Evolutionary conservation across 2,888 invertebrate species (phyloP).

Genomic region (Caenorhabditis macrosperma): DNA sequence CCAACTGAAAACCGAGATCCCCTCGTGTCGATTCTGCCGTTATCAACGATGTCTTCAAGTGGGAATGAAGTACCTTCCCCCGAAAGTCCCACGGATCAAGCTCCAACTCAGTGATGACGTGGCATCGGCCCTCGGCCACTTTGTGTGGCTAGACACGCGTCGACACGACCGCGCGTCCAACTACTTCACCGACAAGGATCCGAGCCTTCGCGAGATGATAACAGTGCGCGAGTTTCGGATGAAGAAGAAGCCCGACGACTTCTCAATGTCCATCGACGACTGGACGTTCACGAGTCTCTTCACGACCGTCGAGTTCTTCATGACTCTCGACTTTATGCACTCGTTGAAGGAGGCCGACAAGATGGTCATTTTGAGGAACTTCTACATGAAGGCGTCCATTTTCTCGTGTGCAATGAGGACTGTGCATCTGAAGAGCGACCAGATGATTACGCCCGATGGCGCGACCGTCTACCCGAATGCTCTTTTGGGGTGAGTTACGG

Average conservation of each 20-base stretch:
- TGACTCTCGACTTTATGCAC: not conserved
- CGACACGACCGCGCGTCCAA: not conserved
- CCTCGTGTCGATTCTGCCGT: slow-evolving; percentile 19
- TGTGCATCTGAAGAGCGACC: not conserved
- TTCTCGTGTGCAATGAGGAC: not conserved
- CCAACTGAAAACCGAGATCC: not conserved
- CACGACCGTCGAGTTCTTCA: slow-evolving; percentile 3
- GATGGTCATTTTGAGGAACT: not conserved
- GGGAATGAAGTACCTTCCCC: slow-evolving; percentile 9
- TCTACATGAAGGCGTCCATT: not conserved
- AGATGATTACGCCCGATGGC: not conserved
- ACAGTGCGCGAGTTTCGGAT: not conserved
- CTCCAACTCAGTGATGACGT: not conserved
- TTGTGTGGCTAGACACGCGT: not conserved
- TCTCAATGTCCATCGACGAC: not conserved
- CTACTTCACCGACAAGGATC: not conserved
- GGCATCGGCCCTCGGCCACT: not conserved
- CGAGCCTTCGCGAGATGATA: not conserved
- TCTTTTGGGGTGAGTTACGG: not conserved
- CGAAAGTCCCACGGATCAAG: not conserved
- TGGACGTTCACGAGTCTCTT: not conserved
- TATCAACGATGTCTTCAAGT: slow-evolving; percentile 20
- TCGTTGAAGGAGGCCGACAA: not conserved
- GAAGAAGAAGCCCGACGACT: not conserved
- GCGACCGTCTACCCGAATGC: not conserved